phyloP scores from a whole-genome alignment of 2,888 invertebrate genomes.

The Rhamphomyia laevipes region DNA sequence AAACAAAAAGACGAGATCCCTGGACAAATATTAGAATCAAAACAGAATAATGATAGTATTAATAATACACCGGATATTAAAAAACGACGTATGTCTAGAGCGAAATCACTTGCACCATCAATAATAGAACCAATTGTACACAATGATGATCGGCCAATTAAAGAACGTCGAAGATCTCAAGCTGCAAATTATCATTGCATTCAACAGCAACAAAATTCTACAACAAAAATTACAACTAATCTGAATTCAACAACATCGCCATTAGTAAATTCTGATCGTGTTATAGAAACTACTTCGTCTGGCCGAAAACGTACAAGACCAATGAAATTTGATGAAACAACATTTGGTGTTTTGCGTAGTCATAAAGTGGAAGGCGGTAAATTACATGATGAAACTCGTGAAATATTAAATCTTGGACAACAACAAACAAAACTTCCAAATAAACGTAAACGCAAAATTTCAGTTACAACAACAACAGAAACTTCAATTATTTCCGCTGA shows the following conservation, averaged over 20 bases:
- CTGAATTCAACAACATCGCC: constrained; percentile 26
- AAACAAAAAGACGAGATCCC: not conserved
- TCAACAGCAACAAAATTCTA: constrained; percentile 16
- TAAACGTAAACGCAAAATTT: constrained; percentile 1
- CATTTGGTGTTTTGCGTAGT: constrained; percentile 35
- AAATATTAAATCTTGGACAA: constrained; percentile 24
- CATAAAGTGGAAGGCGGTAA: not conserved
- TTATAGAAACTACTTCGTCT: constrained; percentile 49
- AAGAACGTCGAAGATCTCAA: constrained; percentile 2
- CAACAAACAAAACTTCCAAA: constrained; percentile 13
- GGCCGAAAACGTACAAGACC: constrained; percentile 51
- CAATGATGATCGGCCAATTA: constrained; percentile 4
- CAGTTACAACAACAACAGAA: not conserved
- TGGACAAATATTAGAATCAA: not conserved
- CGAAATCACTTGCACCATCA: not conserved
- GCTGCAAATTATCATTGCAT: constrained; percentile 22
- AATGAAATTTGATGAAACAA: constrained; percentile 52
- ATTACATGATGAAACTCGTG: not conserved
- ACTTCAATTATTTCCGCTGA: not conserved
- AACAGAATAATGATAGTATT: not conserved
- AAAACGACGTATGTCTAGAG: not conserved
- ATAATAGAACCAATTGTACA: not conserved
- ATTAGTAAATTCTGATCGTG: constrained; percentile 15
- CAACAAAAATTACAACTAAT: constrained; percentile 10
- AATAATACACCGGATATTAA: not conserved